These are phyloP conservation scores for Yoshiicerus persimilis DNA, from an alignment of 1,140 invertebrate genomes.

Conservation along the genomic window DNA sequence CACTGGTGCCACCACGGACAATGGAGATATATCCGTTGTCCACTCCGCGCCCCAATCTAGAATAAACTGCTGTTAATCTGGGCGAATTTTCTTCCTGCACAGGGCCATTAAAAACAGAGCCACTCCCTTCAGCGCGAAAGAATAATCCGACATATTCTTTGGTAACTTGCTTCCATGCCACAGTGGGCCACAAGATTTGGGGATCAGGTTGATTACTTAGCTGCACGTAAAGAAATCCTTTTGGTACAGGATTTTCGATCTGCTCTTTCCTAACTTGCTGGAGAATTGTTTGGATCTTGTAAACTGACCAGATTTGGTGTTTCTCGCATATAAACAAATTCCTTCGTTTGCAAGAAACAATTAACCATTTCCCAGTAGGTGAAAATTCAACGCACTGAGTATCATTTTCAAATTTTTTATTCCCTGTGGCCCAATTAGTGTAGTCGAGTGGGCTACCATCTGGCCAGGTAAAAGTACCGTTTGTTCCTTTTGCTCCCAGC, in stretches of 20 bases:
- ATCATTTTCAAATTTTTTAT: too few relatives aligned
- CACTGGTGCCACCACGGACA: not conserved
- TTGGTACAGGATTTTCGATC: not conserved
- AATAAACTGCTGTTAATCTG: not conserved
- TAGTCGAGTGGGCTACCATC: too few relatives aligned
- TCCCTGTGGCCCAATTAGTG: too few relatives aligned
- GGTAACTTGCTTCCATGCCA: not conserved
- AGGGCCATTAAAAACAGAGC: not conserved
- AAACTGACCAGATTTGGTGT: too few relatives aligned
- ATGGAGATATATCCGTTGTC: not conserved
- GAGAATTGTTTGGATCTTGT: too few relatives aligned
- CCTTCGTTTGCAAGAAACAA: not conserved
- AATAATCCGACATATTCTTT: slow-evolving; percentile 14
- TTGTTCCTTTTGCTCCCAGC: too few relatives aligned
- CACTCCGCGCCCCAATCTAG: too few relatives aligned
- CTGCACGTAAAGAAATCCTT: slow-evolving; percentile 24
- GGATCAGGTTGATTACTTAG: not conserved
- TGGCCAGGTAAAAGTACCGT: too few relatives aligned
- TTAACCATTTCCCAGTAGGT: not conserved
- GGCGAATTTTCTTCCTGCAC: not conserved
- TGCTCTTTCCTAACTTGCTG: too few relatives aligned
- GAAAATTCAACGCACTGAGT: too few relatives aligned
- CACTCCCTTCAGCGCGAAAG: slow-evolving; percentile 26
- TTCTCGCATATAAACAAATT: not conserved
- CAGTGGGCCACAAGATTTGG: not conserved